A percentile compares a stretch with the other conserved stretches of the same genome.
Evolutionary conservation across 2,797 vertebrate genomes (phyloP).

Genomic region (Helostoma temminkii): DNA sequence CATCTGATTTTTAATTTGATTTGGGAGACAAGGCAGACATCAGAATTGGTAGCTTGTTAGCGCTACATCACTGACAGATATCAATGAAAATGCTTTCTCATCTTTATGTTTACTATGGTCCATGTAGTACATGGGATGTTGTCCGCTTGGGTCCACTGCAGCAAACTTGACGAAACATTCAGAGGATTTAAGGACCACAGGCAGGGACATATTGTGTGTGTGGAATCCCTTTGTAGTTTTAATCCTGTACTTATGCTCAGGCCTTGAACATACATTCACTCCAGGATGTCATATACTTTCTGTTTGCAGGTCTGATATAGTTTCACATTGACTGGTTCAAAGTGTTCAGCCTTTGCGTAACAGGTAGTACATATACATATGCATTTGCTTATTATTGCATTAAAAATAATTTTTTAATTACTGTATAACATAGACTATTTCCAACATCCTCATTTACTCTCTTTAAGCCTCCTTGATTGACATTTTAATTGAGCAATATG

Average conservation of each 20-base stretch:
- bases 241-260: conserved; percentile 61
- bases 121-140: background rate
- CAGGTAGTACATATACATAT: conserved; percentile 30
- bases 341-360: conserved; percentile 46
- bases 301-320: conserved; percentile 24
- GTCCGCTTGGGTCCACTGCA: conserved; percentile 63
- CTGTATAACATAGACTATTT: no score
- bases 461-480: background rate
- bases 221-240: conserved; percentile 65
- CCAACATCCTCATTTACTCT: background rate
- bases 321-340: conserved; percentile 47
- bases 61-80: background rate
- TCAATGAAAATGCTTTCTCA: conserved; percentile 12
- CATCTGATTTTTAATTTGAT: conserved; percentile 65
- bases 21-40: conserved; percentile 39
- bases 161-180: conserved; percentile 32
- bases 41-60: conserved; percentile 36
- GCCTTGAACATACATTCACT: conserved; percentile 64
- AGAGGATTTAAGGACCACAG: conserved; percentile 39
- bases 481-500: conserved; percentile 8
- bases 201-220: conserved; percentile 39
- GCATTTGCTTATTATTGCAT: conserved; percentile 9
- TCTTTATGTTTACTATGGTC: conserved; percentile 28
- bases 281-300: conserved; percentile 37
- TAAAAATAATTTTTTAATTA: no score